Evolutionary conservation across 2,113 vertebrate genomes (phyloP).

Genomic region (Osmerus eperlanus): DNA sequence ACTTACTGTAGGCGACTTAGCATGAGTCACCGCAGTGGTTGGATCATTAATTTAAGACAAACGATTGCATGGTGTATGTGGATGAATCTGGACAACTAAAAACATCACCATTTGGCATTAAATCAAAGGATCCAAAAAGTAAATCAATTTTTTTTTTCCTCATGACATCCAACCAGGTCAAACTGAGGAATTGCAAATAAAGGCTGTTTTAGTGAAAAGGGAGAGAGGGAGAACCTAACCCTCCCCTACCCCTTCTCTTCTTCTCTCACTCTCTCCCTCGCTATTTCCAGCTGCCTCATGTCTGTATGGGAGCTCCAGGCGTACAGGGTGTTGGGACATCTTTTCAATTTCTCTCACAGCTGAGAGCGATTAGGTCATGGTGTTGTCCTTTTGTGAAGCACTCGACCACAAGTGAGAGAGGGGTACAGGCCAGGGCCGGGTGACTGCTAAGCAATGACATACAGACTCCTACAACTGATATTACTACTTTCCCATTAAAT

Average conservation of each 20-base stretch:
- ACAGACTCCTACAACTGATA: conserved; percentile 26
- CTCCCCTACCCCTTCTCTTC: background rate
- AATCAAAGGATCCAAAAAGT: conserved; percentile 19
- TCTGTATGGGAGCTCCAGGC: conserved; percentile 34
- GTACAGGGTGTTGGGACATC: conserved; percentile 28
- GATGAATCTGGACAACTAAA: background rate
- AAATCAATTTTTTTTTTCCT: conserved; percentile 10
- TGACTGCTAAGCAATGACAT: conserved; percentile 31
- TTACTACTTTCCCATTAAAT: conserved; percentile 15
- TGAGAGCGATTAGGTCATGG: conserved; percentile 51
- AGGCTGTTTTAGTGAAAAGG: conserved; percentile 28
- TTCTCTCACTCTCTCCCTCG: conserved; percentile 18
- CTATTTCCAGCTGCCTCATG: conserved; percentile 48
- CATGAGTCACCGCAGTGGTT: background rate
- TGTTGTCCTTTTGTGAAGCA: conserved; percentile 39
- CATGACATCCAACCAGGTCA: background rate
- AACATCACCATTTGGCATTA: conserved; percentile 20
- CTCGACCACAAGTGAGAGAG: conserved; percentile 17
- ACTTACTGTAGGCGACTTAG: background rate
- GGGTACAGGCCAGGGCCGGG: background rate
- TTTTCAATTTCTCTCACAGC: conserved; percentile 43
- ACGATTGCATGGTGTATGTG: background rate
- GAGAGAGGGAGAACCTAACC: conserved; percentile 17
- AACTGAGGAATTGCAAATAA: conserved; percentile 43
- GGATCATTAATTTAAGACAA: background rate